Evolutionary conservation across 2,113 vertebrate species (phyloP).

Genomic region (Syngnathoides biaculeatus): DNA sequence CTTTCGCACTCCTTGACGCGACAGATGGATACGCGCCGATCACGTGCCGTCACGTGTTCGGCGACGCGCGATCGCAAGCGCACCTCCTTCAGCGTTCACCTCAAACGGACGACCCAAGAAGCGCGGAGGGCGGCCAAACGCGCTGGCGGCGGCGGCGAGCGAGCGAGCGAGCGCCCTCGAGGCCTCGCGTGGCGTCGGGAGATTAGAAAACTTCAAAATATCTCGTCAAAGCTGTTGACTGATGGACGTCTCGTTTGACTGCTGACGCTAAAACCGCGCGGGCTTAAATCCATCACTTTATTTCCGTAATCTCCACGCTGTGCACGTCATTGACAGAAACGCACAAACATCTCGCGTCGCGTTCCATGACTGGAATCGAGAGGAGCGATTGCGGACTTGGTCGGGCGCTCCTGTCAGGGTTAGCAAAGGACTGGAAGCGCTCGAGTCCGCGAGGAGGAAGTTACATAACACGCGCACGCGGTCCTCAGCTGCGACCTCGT

Average conservation of each 20-base stretch:
- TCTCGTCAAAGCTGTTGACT: constrained; percentile 13
- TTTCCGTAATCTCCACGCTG: constrained; percentile 19
- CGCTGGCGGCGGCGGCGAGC: background rate
- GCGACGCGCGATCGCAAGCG: background rate
- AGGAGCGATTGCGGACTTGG: too few relatives aligned
- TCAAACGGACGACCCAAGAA: background rate
- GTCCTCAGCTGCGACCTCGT: constrained; percentile 54
- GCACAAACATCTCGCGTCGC: too few relatives aligned
- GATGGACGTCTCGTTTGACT: constrained; percentile 42
- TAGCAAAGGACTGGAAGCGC: constrained; percentile 39
- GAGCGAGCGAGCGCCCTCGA: background rate
- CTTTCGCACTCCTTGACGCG: background rate
- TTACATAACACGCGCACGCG: constrained; percentile 53
- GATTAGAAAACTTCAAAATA: constrained; percentile 3
- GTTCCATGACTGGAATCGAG: too few relatives aligned
- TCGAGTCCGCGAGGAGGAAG: constrained; percentile 48
- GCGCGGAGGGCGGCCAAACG: background rate
- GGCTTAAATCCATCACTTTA: constrained; percentile 12
- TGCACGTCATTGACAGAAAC: constrained; percentile 18
- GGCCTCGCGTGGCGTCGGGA: background rate
- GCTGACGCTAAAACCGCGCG: background rate
- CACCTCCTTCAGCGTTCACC: background rate
- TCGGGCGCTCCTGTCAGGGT: constrained; percentile 22
- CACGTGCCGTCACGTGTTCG: background rate
- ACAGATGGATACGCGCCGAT: background rate